Evolutionary conservation across 2,797 vertebrate species (phyloP), one percentile per base, ranked within the genome.

Genomic region (Sitta carolinensis): DNA sequence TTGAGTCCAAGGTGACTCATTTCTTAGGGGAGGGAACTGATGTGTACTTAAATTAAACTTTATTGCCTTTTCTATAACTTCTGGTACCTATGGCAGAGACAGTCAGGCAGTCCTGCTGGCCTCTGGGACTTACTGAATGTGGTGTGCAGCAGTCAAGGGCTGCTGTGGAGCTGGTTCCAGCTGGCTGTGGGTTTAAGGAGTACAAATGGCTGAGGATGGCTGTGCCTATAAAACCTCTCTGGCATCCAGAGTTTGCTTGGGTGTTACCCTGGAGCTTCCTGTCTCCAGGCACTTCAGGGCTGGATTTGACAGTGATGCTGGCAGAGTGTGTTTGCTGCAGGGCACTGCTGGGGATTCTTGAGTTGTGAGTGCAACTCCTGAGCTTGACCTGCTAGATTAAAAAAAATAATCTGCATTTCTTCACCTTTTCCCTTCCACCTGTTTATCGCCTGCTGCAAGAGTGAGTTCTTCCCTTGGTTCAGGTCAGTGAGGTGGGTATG

Each of bases 81-180:
- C 9, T 1, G 23, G 20, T 38, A 6, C n/a, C 23, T 9, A 1
- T 32, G 48, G 25, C 57, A 73, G 69, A 26, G 59, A 11, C 29
- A 27, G 30, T 29, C 27, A 22, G 84, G 58, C 74, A n/a, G 48
- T 13, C 25, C 36, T 59, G 61, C 61, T 90, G 73, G 36, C 17
- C 11, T 59, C 18, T 34, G 73, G 48, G 50, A 3, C 6, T 34
- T 27, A 2, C 3, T n/a, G 42, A 30, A 3, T 45, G 13, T 19
- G 57, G 11, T 30, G 55, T 12, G 6, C 7, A 13, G 5, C 47
- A 8, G 0, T 26, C 47, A n/a, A 0, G 23, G 34, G 3, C 11
- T 72, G 45, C 42, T 12, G 4, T 54, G 82, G 79, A 42, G 61
- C 54, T 80, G 83, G 2, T 62, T 64, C 7, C 36, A 59, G 58